Evolutionary conservation across 2,797 vertebrate genomes (phyloP), one percentile per base, ranked within the genome.

Genomic region (Garrulus glandarius): DNA sequence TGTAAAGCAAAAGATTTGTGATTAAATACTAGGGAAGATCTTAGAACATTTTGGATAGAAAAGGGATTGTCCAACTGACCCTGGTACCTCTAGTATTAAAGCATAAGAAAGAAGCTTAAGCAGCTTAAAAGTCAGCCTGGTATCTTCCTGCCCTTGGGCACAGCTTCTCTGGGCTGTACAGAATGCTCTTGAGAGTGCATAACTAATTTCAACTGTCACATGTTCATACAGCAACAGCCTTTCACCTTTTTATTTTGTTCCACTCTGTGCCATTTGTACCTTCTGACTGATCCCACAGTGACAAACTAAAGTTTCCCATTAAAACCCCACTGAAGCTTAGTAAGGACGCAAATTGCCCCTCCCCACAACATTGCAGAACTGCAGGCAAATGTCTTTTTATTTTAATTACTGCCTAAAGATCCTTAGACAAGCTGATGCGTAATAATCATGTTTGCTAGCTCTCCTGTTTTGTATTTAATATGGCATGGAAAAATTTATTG

Each of bases 351-450:
- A 65, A 30, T 63, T 1, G 1, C 43, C 30, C 34, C 11, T 39
- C 53, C 13, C 34, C 19, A 7, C 0, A 0, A 27, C 22, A 75
- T 0, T 36, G 77, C 8, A 47, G 41, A 69, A 44, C 37, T 70
- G n/a, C 12, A 50, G 18, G 36, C 17, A 84, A 67, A 46, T 26
- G 17, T 75, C 46, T 78, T 88, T 63, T 74, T 47, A 21, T 59
- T 91, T 91, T 60, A 78, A 72, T 72, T 92, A 46, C 34, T 79
- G 47, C 16, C 39, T 76, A 13, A 69, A 91, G 39, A 52, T 77
- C 60, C 44, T 67, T 72, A 36, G 46, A 72, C 19, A 87, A 64
- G 46, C 22, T 81, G 81, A 68, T 59, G 46, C 20, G 19, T 50
- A 69, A 36, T 72, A 64, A 69, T 46, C 16, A 39, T 1, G 1